Base-by-base conservation (phyloP, 2,888 invertebrate genomes). In the Chalcosyrphus nemorum region DNA sequence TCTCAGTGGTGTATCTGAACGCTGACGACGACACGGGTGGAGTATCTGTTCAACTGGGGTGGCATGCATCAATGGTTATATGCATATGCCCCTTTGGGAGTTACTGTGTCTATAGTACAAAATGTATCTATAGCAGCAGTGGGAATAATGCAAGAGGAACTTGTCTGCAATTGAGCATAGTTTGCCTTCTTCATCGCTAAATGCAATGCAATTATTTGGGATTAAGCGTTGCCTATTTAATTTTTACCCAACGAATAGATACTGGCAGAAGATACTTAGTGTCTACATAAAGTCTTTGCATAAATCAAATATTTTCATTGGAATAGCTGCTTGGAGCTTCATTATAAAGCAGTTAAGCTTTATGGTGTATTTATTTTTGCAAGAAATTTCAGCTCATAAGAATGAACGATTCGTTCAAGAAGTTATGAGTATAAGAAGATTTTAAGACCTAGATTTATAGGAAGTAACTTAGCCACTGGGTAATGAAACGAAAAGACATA, bases 61-160 rank as follows among this genome's bases (percentile, higher is more conserved):
- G 77, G 76, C 76, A 81, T 77, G 81, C 81, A 75, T 77, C 81
- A 77, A 77, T 76, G 70, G 59, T 43, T 57, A 57, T 43, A 32
- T 29, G 5, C 29, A 7, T 21, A 54, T 43, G 50, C 35, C 47
- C 81, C 57, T 50, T 50, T 72, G 57, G 50, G 65, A 63, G 19
- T 19, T 50, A 24, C 41, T 65, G 45, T 19, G 50, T 19, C 24
- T 4, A 32, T 21, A 17, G 6, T 29, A 19, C 3, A 21, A 15
- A 24, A 21, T 41, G 15, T 59, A 0, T 35, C 2, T 50, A 50
- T 5, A 24, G 15, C 1, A n/a, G 4, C 4, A 15, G 21, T 19
- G 13, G 11, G 13, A 50, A 29, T 29, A 47, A 32, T 29, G 35
- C 5, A 47, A 43, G 32, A 15, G n/a, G 4, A 19, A 13, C 47